phyloP scores from a whole-genome alignment of 2,888 invertebrate species.

The Tenodera sinensis region DNA sequence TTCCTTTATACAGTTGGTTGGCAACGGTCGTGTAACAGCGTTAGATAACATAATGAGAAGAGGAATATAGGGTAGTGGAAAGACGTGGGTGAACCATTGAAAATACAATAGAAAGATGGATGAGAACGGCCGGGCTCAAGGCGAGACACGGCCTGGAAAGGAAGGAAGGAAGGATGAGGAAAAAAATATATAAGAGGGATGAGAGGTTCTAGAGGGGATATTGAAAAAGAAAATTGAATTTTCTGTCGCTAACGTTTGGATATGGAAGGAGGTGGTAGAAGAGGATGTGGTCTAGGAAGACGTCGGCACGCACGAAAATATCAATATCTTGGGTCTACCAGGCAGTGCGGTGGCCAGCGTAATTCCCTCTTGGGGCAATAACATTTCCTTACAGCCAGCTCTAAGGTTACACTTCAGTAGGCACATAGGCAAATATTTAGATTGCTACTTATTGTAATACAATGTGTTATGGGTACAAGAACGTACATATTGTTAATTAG shows the following conservation, averaged over 20 bases:
- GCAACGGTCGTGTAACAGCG: not conserved
- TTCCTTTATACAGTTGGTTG: not conserved
- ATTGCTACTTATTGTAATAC: too few species aligned
- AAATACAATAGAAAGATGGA: not conserved
- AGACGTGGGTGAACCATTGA: not conserved
- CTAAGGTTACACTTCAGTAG: too few species aligned
- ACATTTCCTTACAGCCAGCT: too few species aligned
- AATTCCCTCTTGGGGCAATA: not conserved
- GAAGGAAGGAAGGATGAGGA: not conserved
- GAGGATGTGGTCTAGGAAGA: not conserved
- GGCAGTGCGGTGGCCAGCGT: not conserved
- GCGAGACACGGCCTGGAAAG: not conserved
- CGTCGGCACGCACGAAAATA: not conserved
- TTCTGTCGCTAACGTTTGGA: conserved; percentile 15
- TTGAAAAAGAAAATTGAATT: conserved; percentile 20
- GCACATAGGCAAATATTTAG: too few species aligned
- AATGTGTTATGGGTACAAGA: too few species aligned
- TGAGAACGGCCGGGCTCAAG: not conserved
- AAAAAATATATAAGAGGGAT: conserved; percentile 5
- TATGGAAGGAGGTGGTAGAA: not conserved
- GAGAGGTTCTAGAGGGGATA: conserved; percentile 7
- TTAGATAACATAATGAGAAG: not conserved
- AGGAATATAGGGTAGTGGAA: not conserved
- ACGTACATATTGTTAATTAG: too few species aligned
- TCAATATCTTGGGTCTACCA: not conserved